These are phyloP conservation scores for Alectoris magna DNA, from an alignment of 2,797 vertebrate genomes.

Conservation along the genomic window DNA sequence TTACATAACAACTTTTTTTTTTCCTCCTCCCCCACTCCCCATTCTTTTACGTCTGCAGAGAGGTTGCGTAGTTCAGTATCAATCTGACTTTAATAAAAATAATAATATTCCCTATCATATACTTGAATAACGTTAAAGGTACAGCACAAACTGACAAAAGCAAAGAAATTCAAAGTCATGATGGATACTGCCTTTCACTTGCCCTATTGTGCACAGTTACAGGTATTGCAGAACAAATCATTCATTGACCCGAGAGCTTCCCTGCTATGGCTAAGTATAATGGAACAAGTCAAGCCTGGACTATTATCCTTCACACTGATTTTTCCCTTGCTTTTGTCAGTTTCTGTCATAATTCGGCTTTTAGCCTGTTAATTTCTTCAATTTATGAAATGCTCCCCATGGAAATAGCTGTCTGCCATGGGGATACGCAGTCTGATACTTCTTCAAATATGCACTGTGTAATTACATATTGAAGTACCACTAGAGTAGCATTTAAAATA, in stretches of 20 bases:
- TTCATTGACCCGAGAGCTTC: slow-evolving; percentile 31
- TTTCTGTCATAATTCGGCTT: slow-evolving; percentile 52
- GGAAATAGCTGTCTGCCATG: background rate
- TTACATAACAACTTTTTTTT: no score
- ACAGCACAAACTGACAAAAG: slow-evolving; percentile 46
- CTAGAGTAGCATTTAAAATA: background rate
- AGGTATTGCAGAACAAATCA: slow-evolving; percentile 54
- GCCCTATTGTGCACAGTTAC: slow-evolving; percentile 24
- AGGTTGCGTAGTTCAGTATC: slow-evolving; percentile 11
- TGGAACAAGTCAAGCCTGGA: slow-evolving; percentile 54
- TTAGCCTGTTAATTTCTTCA: slow-evolving; percentile 7
- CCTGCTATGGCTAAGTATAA: slow-evolving; percentile 48
- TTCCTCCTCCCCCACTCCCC: no score
- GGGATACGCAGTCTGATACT: background rate
- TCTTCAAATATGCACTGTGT: slow-evolving; percentile 1
- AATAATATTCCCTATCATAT: slow-evolving; percentile 18
- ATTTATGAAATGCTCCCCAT: background rate
- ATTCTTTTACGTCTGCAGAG: background rate
- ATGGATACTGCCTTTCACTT: slow-evolving; percentile 42
- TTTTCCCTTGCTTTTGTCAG: slow-evolving; percentile 55
- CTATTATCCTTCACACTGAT: slow-evolving; percentile 53
- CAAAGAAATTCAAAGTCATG: slow-evolving; percentile 45
- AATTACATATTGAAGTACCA: slow-evolving; percentile 20
- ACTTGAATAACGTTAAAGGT: slow-evolving; percentile 40
- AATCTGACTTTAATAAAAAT: slow-evolving; percentile 67